Percentiles rank a stretch among this genome's conserved stretches.
These are phyloP conservation scores for Phragmatobia fuliginosa DNA, from an alignment of 2,888 invertebrate species.

Conservation along the genomic window DNA sequence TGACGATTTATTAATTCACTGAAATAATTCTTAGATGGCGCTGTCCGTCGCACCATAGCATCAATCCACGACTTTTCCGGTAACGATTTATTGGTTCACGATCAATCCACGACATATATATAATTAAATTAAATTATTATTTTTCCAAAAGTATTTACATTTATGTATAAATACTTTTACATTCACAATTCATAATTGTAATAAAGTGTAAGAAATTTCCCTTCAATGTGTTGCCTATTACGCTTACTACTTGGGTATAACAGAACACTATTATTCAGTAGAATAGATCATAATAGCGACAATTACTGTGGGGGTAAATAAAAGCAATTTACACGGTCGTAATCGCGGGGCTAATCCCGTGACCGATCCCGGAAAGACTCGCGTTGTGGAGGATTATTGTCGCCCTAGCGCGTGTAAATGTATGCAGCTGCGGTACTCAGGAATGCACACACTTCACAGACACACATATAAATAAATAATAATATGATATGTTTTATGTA, in stretches of 20 bases:
- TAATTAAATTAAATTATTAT: no score
- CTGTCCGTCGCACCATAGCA: no score
- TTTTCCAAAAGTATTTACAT: no score
- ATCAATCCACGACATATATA: no score
- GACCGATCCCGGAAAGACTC: constrained; percentile 40
- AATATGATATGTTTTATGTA: background rate
- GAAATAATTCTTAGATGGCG: no score
- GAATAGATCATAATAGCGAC: constrained; percentile 17
- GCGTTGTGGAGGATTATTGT: constrained; percentile 40
- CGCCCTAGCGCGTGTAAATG: constrained; percentile 45
- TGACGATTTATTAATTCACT: no score
- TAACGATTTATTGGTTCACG: no score
- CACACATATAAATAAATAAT: background rate
- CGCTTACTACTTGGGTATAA: background rate
- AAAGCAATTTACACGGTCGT: constrained; percentile 48
- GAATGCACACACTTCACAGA: background rate
- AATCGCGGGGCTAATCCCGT: constrained; percentile 48
- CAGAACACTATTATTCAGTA: constrained; percentile 6
- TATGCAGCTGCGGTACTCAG: constrained; percentile 44
- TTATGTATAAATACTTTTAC: no score
- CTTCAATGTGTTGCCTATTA: background rate
- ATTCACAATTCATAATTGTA: no score
- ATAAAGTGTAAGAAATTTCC: background rate
- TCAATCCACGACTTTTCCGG: no score
- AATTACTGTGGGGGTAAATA: constrained; percentile 29